Conservation (phyloP, 2,113 vertebrate species). For the Marmota flaviventris region DNA sequence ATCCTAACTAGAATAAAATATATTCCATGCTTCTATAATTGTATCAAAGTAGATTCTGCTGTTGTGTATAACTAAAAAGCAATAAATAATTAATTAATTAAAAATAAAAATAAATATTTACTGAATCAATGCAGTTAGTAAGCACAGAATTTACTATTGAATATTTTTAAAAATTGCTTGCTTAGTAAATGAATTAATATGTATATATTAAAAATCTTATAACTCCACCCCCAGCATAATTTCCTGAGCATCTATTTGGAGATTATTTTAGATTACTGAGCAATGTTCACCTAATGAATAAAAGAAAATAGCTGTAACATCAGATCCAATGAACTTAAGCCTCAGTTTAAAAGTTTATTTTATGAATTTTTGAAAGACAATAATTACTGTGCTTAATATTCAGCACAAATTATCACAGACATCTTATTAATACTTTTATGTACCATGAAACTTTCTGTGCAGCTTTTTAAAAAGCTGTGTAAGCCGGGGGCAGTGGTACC, state of each 20-base stretch:
- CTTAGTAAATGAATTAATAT: conserved; percentile 12
- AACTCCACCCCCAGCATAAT: neutral
- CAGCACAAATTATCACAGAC: neutral
- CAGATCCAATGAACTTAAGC: neutral
- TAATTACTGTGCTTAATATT: neutral
- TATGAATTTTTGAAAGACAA: conserved; percentile 10
- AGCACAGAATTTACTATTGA: neutral
- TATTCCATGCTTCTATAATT: too few species aligned
- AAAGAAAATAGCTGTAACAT: neutral
- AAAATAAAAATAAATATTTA: too few species aligned
- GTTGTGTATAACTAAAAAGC: too few species aligned
- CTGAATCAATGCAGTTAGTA: conserved; percentile 26
- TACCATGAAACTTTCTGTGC: neutral
- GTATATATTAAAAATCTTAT: neutral
- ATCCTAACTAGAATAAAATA: too few species aligned
- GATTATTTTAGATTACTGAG: conserved; percentile 10
- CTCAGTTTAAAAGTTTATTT: neutral
- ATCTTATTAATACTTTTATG: neutral
- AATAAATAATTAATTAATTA: too few species aligned
- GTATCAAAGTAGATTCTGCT: too few species aligned
- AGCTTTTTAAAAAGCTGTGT: neutral
- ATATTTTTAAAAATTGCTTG: conserved; percentile 50
- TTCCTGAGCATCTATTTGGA: conserved; percentile 35
- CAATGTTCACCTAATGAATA: neutral
- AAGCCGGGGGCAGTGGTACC: neutral